Percentiles rank a stretch among this genome's conserved stretches.
Conservation (phyloP, 92 coral and sea anemone species). For the Paramuricea clavata region DNA sequence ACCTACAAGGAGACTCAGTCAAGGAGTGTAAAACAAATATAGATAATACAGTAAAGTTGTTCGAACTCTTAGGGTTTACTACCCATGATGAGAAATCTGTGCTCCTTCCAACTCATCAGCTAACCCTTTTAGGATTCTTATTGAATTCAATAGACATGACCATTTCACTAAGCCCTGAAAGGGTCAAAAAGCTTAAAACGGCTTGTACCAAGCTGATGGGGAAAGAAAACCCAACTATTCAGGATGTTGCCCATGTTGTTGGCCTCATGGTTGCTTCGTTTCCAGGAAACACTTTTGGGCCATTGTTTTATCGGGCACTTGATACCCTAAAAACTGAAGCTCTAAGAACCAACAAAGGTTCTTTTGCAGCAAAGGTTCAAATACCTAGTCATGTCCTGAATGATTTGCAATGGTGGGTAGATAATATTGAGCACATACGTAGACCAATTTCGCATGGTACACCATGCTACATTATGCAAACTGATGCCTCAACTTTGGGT, state of each 20-base stretch:
- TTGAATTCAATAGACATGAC: slow-evolving; percentile 72
- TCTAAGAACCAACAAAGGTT: slow-evolving; percentile 10
- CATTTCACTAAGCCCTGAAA: slow-evolving; percentile 60
- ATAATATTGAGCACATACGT: background rate
- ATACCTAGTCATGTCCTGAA: background rate
- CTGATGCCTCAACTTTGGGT: slow-evolving; percentile 51
- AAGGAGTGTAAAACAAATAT: slow-evolving; percentile 42
- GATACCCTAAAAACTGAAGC: slow-evolving; percentile 54
- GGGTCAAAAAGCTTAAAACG: slow-evolving; percentile 45
- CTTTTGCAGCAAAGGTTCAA: background rate
- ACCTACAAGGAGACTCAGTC: slow-evolving; percentile 48
- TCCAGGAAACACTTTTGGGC: slow-evolving; percentile 59
- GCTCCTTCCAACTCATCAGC: slow-evolving; percentile 54
- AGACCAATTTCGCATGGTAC: slow-evolving; percentile 34
- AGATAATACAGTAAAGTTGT: slow-evolving; percentile 49
- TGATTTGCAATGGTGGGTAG: slow-evolving; percentile 47
- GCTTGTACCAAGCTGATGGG: slow-evolving; percentile 38
- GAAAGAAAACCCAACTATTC: slow-evolving; percentile 40
- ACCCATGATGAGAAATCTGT: slow-evolving; percentile 62
- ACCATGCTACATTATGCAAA: slow-evolving; percentile 11
- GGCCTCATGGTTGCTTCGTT: slow-evolving; percentile 59
- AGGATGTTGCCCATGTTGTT: slow-evolving; percentile 52
- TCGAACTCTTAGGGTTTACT: slow-evolving; percentile 61
- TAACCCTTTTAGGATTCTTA: slow-evolving; percentile 66
- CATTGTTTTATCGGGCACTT: slow-evolving; percentile 45